Conservation (phyloP, 1,140 invertebrate species). For the Eriosoma lanigerum region DNA sequence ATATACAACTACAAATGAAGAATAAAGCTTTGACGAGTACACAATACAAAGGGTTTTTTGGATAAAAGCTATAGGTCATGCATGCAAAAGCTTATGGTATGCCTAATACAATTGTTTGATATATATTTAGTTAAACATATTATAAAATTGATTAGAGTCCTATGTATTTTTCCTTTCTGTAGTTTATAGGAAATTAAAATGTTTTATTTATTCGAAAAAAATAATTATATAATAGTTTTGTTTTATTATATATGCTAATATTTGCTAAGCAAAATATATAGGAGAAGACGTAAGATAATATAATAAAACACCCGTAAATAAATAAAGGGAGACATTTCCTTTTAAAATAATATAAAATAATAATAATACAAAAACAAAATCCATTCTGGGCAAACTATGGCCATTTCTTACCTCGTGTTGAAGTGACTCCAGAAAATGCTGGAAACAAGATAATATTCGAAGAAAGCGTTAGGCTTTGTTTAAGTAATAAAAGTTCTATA, state of each 20-base stretch:
- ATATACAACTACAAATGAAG: constrained; percentile 40
- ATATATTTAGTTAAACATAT: constrained; percentile 19
- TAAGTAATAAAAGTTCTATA: constrained; percentile 23
- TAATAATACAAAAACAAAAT: constrained; percentile 50
- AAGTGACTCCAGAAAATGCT: constrained; percentile 53
- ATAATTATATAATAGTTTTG: background rate
- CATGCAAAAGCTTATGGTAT: constrained; percentile 36
- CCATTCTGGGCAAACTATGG: constrained; percentile 50
- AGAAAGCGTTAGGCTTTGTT: constrained; percentile 51
- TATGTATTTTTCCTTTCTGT: background rate
- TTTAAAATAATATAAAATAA: background rate
- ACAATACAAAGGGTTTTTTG: constrained; percentile 47
- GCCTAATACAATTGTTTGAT: background rate
- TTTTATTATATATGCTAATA: background rate
- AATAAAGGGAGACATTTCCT: constrained; percentile 2
- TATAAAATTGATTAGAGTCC: background rate
- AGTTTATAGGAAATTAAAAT: background rate
- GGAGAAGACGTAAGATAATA: constrained; percentile 27
- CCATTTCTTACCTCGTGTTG: constrained; percentile 53
- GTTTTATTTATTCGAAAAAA: background rate
- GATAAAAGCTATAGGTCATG: constrained; percentile 48
- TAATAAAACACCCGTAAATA: constrained; percentile 47
- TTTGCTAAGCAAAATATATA: constrained; percentile 45
- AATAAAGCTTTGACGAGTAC: constrained; percentile 51
- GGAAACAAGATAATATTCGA: constrained; percentile 52